A percentile compares a stretch with the other conserved stretches of the same genome.
phyloP scores from a whole-genome alignment of 1,140 invertebrate species.

The Acyrthosiphon pisum region DNA sequence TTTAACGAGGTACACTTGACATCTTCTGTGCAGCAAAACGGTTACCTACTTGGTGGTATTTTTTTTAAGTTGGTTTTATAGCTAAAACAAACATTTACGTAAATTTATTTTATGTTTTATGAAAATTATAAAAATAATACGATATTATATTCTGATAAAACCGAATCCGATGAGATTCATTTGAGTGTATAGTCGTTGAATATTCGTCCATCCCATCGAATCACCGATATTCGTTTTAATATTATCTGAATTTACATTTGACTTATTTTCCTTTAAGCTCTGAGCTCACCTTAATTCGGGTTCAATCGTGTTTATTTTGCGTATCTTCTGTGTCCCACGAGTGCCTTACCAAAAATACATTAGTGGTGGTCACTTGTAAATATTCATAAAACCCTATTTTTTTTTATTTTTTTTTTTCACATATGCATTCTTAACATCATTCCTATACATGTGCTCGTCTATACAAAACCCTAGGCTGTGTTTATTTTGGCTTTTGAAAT shows the following conservation, averaged over 20 bases:
- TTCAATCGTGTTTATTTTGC: not conserved
- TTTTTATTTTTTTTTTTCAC: not conserved
- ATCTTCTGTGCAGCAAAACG: no score
- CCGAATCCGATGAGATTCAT: not conserved
- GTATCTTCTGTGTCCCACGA: not conserved
- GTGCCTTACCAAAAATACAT: not conserved
- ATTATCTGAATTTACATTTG: not conserved
- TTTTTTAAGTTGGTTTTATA: no score
- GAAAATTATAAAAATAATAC: not conserved
- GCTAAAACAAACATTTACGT: no score
- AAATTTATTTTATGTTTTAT: no score
- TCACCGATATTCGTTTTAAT: not conserved
- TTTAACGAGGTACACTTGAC: no score
- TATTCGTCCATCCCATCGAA: not conserved
- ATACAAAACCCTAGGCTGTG: not conserved
- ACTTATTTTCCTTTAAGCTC: not conserved
- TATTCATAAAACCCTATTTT: not conserved
- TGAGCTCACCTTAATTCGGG: not conserved
- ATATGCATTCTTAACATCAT: not conserved
- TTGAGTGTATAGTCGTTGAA: not conserved
- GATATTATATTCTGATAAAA: not conserved
- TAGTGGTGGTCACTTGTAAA: not conserved
- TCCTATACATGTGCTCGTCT: not conserved
- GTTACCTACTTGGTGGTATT: no score
- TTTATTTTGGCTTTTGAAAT: conserved; percentile 17